Base-by-base conservation (phyloP, 2,888 invertebrate species). In the Boloria euphrosyne region DNA sequence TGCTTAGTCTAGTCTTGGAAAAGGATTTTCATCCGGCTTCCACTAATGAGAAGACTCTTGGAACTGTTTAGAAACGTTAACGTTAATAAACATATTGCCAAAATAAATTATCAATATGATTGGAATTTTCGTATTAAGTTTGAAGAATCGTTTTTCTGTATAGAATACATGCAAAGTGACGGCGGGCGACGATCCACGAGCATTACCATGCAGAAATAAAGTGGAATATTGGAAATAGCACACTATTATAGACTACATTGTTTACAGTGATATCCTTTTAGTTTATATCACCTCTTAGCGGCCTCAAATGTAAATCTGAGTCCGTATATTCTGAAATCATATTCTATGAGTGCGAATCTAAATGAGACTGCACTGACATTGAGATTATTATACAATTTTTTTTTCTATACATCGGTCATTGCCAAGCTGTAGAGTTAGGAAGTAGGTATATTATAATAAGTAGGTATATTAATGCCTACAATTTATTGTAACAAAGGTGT, bases 201-300 rank as follows among this genome's bases (percentile, higher is more conserved):
- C 60, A 69, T 66, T 68, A 62, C 51, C 49, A 68, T 66, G 65
- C 63, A 68, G 58, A 63, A 63, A 63, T 63, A 68, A 68, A 63
- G 65, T 69, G 70, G 69, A 67, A 69, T 62, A 69, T 71, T 70
- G 70, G 65, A 71, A 72, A 66, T 73, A 69, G 69, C 65, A 71
- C 60, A 62, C 64, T 61, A 66, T 69, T 38, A 61, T 44, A 54
- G 65, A 51, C 68, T 57, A 59, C 55, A 58, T 68, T 69, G 69
- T 71, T 71, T 70, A 71, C 65, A 67, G 64, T 65, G 59, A 63
- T 62, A 61, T 70, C 70, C 67, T 71, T 70, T 72, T 62, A 72
- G 66, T 73, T 70, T 65, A 72, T 50, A 58, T 59, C 73, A 74
- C 70, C 73, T 74, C 68, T 55, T 55, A 50, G 69, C 62, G 70